These are phyloP conservation scores for Phrynosoma blainvillii DNA, from an alignment of 2,113 vertebrate species.

Conservation along the genomic window DNA sequence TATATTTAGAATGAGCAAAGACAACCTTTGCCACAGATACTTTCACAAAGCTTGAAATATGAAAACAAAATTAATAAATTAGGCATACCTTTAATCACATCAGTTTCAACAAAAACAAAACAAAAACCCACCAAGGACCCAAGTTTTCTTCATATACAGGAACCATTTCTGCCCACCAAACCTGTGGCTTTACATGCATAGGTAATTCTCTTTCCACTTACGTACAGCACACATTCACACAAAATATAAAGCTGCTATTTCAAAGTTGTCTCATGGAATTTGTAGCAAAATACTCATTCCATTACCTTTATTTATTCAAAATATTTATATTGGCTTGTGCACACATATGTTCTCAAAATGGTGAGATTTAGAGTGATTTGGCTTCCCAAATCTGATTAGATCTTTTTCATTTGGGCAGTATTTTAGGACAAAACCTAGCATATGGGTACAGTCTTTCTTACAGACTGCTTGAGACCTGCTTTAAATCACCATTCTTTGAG, in stretches of 20 bases:
- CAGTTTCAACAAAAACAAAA: constrained; percentile 13
- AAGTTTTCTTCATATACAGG: neutral
- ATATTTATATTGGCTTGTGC: neutral
- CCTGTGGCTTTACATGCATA: neutral
- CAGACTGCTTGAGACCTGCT: neutral
- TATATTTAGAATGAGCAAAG: neutral
- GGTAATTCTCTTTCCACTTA: neutral
- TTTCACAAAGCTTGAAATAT: constrained; percentile 2
- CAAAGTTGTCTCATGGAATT: neutral
- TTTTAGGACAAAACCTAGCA: neutral
- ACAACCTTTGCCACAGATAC: neutral
- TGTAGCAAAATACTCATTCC: neutral
- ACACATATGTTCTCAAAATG: neutral
- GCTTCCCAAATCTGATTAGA: neutral
- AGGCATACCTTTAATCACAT: constrained; percentile 1
- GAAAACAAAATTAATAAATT: neutral
- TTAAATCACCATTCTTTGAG: neutral
- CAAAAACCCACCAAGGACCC: neutral
- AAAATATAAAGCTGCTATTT: neutral
- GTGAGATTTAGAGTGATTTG: neutral
- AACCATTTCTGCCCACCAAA: neutral
- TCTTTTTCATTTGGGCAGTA: neutral
- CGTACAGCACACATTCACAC: neutral
- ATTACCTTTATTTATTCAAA: neutral
- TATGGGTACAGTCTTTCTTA: too few relatives aligned